Evolutionary conservation across 1,140 invertebrate species (phyloP), one percentile per base, ranked within the genome.

Genomic region (Tetramorium alpestre): DNA sequence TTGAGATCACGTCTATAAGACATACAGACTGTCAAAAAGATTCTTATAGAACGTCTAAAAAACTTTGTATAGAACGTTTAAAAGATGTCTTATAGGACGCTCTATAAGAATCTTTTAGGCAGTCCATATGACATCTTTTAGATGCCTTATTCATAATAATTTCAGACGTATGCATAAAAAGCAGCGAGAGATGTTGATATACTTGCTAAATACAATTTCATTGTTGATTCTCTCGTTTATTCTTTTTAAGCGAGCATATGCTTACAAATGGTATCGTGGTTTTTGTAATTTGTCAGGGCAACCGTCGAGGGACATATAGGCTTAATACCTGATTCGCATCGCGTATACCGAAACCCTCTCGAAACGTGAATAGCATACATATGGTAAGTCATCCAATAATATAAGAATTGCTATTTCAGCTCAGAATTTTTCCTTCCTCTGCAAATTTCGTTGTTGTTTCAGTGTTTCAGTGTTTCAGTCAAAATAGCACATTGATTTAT

Each of bases 291-390:
- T 78, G 76, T 65, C 44, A 78, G n/a, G 25, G 10, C 8, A 41
- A 33, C 10, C 7, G 72, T 2, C 16, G 1, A 6, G 41, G 16
- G 10, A 77, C 33, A 77, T 10, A 28, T 47, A 51, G 8, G 22
- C 38, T 58, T 58, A 56, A 16, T 70, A 81, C 5, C 16, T 22
- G 64, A 70, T 49, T 56, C 78, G 38, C 49, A 56, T 80, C n/a
- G n/a, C 13, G 28, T 22, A 58, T 16, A 38, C 10, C 16, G 18
- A 81, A 81, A 70, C 22, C 64, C 47, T n/a, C 65, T 22, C 5
- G 10, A 69, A 56, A 56, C 49, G 51, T 81, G 78, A 56, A 70
- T 70, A 65, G 64, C 78, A 58, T 69, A 58, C 10, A 56, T 81
- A 22, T 22, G 22, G 22, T 22, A 81, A 81, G 49, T 81, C 38